phyloP scores from a whole-genome alignment of 2,888 invertebrate species.

The Drosophila ustulata region DNA sequence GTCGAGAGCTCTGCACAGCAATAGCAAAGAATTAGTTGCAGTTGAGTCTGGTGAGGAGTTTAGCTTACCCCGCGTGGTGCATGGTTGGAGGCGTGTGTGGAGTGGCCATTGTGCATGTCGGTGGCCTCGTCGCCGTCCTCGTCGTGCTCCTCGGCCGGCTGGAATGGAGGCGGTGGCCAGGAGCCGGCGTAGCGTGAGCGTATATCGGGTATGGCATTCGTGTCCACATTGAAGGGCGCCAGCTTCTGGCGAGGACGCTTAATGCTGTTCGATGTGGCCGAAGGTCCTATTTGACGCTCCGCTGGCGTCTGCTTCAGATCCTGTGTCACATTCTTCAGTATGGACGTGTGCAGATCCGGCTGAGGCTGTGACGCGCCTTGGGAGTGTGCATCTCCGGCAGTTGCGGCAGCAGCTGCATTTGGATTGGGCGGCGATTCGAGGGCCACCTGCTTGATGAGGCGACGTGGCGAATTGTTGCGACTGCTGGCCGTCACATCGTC shows the following conservation, averaged over 20 bases:
- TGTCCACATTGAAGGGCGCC: conserved; percentile 86
- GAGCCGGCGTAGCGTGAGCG: conserved; percentile 86
- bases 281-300: conserved; percentile 34
- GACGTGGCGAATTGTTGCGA: conserved; percentile 88
- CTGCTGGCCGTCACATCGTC: conserved; percentile 84
- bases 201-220: conserved; percentile 86
- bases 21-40: background rate
- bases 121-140: conserved; percentile 74
- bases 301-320: conserved; percentile 52
- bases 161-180: conserved; percentile 86
- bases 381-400: background rate
- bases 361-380: conserved; percentile 39
- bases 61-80: conserved; percentile 83
- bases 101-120: conserved; percentile 73
- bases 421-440: conserved; percentile 88
- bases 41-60: too few relatives aligned
- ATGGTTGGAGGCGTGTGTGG: conserved; percentile 45
- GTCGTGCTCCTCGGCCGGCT: conserved; percentile 76
- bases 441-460: conserved; percentile 90
- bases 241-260: conserved; percentile 87
- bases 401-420: conserved; percentile 34
- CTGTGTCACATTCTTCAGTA: conserved; percentile 80
- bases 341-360: conserved; percentile 80
- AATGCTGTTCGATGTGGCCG: conserved; percentile 81
- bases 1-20: conserved; percentile 86